Base-by-base conservation (phyloP, 2,113 vertebrate species). In the Bos javanicus region DNA sequence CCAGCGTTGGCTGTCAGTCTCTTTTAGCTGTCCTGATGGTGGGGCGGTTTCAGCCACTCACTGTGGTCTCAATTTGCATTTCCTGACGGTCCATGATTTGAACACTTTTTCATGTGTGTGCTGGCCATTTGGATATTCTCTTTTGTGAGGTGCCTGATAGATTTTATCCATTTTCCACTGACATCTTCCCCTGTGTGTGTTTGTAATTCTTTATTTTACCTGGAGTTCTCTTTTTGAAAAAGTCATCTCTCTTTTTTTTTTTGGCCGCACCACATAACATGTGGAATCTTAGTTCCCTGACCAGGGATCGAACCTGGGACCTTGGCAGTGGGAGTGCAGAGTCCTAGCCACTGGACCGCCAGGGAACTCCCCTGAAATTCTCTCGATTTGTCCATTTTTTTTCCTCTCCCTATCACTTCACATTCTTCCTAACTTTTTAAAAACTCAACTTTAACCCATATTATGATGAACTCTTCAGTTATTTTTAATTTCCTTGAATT, bases 231-330 rank as follows among this genome's bases (percentile, higher is more conserved):
- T n/a, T 52, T 74, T 43, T 14, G 0, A 43, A 25, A 39, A 43
- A 43, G n/a, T 96, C 52, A 15, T 5, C 19, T 9, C 43, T 15
- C 78, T 94, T 94, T 36, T 90, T 90, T 57, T 19, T 90, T 36
- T 25, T 7, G 23, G 71, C 39, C 2, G 0, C 12, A 43, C 71
- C 6, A 2, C 71, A 15, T 1, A 76, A 26, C 71, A 26, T 14
- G 23, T 76, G 39, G 39, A 7, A 39, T 76, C 23, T 43, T 43
- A 26, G 23, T 76, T 76, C 71, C 71, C 39, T 76, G 71, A 76
- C 21, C 12, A 76, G 71, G 36, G 71, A 76, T 43, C 12, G 12
- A 26, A 14, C 36, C 36, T 43, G 71, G 71, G 23, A 3, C 36
- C 36, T 76, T 26, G 36, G 23, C 23, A 43, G 4, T 76, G 36